Conservation (phyloP, 2,888 invertebrate genomes). For the Campopleginae sp. region DNA sequence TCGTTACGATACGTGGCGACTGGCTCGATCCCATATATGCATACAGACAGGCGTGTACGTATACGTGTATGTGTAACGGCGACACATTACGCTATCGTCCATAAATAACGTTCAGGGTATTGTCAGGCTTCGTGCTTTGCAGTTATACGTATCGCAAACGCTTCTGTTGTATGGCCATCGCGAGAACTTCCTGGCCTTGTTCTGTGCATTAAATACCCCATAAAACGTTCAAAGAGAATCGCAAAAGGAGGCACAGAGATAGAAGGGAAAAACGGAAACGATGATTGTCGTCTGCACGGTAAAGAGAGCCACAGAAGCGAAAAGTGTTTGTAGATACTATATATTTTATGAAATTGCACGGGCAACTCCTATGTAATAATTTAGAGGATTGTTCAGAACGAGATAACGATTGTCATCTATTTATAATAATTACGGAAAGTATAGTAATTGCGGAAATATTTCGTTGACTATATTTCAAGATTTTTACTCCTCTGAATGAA, state of each 20-base stretch:
- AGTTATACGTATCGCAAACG: constrained; percentile 20
- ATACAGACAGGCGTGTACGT: background rate
- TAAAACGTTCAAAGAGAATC: constrained; percentile 6
- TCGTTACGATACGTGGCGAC: constrained; percentile 53
- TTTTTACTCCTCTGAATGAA: background rate
- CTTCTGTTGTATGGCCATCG: constrained; percentile 1
- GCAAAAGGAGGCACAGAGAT: background rate
- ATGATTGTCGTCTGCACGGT: background rate
- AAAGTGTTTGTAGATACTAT: too few relatives aligned
- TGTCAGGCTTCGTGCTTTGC: constrained; percentile 64
- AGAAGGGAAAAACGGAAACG: constrained; percentile 23
- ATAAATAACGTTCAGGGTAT: constrained; percentile 67
- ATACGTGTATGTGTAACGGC: background rate
- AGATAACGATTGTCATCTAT: background rate
- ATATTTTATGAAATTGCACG: background rate
- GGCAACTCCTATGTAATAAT: background rate
- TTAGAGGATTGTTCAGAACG: background rate
- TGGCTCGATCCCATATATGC: constrained; percentile 23
- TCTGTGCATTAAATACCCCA: constrained; percentile 23
- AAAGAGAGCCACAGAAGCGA: background rate
- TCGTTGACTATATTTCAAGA: background rate
- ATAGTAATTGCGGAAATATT: background rate
- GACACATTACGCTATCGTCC: constrained; percentile 64
- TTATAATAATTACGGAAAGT: background rate
- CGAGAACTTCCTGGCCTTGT: background rate